Percentiles rank a stretch among this genome's conserved stretches.
Evolutionary conservation across 2,797 vertebrate genomes (phyloP).

Genomic region (Melanotaenia nigrans): DNA sequence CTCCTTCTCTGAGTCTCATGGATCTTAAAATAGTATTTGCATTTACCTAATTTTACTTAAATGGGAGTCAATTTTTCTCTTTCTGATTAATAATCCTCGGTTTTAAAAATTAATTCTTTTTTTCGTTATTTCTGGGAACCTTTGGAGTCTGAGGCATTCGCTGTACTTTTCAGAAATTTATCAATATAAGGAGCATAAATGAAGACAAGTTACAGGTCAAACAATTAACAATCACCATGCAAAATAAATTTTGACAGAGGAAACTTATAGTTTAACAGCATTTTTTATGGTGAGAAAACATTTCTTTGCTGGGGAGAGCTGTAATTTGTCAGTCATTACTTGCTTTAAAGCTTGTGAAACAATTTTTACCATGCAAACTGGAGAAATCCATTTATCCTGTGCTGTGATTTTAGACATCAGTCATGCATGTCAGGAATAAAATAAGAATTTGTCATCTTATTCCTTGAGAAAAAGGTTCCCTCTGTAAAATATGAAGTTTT

Average conservation of each 20-base stretch:
- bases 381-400: constrained; percentile 36
- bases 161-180: constrained; percentile 5
- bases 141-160: not conserved
- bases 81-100: not conserved
- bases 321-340: constrained; percentile 36
- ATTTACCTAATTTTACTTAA: no score
- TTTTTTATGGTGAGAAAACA: constrained; percentile 22
- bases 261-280: constrained; percentile 6
- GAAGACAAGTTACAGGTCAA: not conserved
- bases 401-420: constrained; percentile 43
- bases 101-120: no score
- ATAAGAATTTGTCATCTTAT: constrained; percentile 30
- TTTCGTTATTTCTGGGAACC: no score
- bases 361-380: constrained; percentile 36
- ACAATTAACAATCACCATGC: constrained; percentile 21
- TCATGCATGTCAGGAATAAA: constrained; percentile 32
- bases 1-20: no score
- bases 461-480: constrained; percentile 9
- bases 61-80: not conserved
- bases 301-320: constrained; percentile 25
- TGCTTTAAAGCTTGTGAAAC: constrained; percentile 45
- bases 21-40: not conserved
- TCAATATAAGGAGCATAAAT: not conserved
- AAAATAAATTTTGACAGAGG: constrained; percentile 45
- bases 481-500: constrained; percentile 28